phyloP scores from a whole-genome alignment of 2,797 vertebrate species.

The Nasua narica region DNA sequence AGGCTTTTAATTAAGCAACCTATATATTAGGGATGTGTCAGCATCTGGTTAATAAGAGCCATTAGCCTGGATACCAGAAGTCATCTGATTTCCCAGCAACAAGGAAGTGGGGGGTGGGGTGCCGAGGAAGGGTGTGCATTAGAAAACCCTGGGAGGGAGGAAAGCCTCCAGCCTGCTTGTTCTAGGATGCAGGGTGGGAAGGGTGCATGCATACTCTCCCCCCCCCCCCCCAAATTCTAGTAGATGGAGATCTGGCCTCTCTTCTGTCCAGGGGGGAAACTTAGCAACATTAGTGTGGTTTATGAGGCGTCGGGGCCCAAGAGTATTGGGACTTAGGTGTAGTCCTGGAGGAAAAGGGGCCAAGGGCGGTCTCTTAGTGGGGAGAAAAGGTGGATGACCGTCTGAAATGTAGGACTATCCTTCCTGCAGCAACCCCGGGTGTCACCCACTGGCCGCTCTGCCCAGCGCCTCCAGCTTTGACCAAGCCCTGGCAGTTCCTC shows the following conservation, averaged over 20 bases:
- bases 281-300: neutral
- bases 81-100: slow-evolving; percentile 49
- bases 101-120: neutral
- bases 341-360: neutral
- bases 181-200: neutral
- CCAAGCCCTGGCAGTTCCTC: neutral
- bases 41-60: slow-evolving; percentile 33
- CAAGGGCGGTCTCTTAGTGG: neutral
- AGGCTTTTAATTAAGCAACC: slow-evolving; percentile 32
- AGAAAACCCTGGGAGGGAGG: neutral
- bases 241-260: neutral
- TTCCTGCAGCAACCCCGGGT: neutral
- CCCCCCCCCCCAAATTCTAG: neutral
- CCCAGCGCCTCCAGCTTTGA: neutral
- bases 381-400: neutral
- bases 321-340: neutral
- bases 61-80: slow-evolving; percentile 31
- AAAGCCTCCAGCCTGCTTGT: neutral
- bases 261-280: no score
- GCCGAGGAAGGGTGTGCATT: neutral
- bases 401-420: neutral
- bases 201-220: rapidly evolving
- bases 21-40: neutral
- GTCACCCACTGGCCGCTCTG: neutral
- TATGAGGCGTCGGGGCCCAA: neutral